Conservation (phyloP, 1,140 invertebrate species). For the Telenomus remus region DNA sequence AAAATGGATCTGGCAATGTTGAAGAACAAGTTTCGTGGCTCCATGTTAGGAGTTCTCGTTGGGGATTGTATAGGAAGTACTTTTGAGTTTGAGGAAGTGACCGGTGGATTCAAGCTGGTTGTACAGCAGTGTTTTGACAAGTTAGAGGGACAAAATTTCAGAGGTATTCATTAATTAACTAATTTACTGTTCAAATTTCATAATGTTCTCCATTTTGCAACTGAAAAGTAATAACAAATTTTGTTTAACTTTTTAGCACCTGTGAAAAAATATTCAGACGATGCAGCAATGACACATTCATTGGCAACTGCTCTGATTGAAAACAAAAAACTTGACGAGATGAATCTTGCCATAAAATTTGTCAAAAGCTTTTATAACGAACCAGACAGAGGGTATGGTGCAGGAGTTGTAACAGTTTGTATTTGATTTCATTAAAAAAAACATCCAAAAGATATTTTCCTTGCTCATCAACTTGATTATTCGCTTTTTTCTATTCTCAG, state of each 20-base stretch:
- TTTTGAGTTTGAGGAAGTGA: slow-evolving; percentile 80
- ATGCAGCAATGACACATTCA: slow-evolving; percentile 84
- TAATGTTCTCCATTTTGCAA: slow-evolving; percentile 15
- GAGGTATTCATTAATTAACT: slow-evolving; percentile 75
- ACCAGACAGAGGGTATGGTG: slow-evolving; percentile 82
- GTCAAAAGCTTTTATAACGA: slow-evolving; percentile 80
- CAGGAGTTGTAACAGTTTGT: slow-evolving; percentile 73
- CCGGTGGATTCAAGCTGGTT: slow-evolving; percentile 73
- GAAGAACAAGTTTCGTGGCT: slow-evolving; percentile 81
- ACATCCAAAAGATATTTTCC: too few relatives aligned
- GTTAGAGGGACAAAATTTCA: slow-evolving; percentile 76
- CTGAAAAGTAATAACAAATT: too few relatives aligned
- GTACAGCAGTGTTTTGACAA: slow-evolving; percentile 79
- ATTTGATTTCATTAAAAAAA: slow-evolving; percentile 25
- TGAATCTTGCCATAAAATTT: slow-evolving; percentile 81
- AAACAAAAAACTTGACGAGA: slow-evolving; percentile 76
- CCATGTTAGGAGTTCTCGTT: slow-evolving; percentile 80
- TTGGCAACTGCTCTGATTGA: slow-evolving; percentile 81
- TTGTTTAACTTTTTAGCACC: slow-evolving; percentile 72
- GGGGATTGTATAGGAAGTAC: slow-evolving; percentile 85
- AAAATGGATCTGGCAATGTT: slow-evolving; percentile 71
- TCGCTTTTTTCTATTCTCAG: too few relatives aligned
- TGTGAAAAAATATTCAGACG: slow-evolving; percentile 83
- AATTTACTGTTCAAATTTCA: neutral
- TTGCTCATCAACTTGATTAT: too few relatives aligned